Conservation (phyloP, 1,140 invertebrate species). For the Ceratina calcarata region DNA sequence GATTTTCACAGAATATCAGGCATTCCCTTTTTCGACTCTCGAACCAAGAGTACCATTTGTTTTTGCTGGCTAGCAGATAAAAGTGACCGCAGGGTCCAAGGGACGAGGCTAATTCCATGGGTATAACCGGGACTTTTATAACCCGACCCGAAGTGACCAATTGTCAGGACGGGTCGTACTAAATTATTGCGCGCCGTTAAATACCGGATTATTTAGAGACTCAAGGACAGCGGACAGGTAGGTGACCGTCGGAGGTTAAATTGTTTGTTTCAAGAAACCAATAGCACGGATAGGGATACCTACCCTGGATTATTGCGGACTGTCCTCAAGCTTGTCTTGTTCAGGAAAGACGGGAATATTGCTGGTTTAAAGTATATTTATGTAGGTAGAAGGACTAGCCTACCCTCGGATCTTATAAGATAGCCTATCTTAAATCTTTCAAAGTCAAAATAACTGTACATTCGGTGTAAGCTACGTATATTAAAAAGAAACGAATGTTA, state of each 20-base stretch:
- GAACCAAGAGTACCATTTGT: background rate
- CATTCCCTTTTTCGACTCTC: too few species aligned
- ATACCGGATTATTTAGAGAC: background rate
- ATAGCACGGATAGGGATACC: background rate
- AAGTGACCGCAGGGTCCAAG: too few species aligned
- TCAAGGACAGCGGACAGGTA: background rate
- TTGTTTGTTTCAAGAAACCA: background rate
- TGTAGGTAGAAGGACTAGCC: too few species aligned
- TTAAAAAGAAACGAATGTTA: too few species aligned
- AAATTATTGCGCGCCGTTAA: background rate
- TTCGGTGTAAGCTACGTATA: too few species aligned
- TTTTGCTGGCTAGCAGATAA: background rate
- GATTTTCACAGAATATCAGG: too few species aligned
- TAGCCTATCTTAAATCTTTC: too few species aligned
- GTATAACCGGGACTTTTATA: background rate
- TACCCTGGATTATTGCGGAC: background rate
- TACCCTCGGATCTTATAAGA: too few species aligned
- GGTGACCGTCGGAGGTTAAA: background rate
- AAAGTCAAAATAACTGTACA: too few species aligned
- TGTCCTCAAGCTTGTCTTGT: too few species aligned
- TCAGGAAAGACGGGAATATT: too few species aligned
- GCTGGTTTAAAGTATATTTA: too few species aligned
- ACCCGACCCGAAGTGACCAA: background rate
- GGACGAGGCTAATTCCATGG: background rate
- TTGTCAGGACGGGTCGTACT: background rate